Base-by-base conservation (phyloP, 2,888 invertebrate genomes). In the Linhomoeus sp. region DNA sequence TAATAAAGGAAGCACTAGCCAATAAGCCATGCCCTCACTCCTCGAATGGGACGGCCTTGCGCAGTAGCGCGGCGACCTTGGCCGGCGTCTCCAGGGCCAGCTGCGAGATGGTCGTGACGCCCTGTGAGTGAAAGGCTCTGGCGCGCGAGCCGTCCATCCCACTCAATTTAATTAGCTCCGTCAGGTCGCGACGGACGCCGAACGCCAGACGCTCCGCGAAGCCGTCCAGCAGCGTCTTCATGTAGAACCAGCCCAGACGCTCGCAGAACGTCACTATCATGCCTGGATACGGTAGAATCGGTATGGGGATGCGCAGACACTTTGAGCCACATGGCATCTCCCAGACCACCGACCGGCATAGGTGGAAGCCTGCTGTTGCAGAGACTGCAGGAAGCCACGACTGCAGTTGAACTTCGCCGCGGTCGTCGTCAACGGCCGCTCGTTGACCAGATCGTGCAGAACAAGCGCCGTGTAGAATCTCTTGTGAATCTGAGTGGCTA, bases 191-290 rank as follows among this genome's bases (percentile, higher is more conserved):
- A 61, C 84, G 81, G 41, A 94, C 80, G 20, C 58, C 94, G 66
- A 94, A 92, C 59, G 84, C 83, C 39, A 97, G 72, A 19, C 94
- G 77, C 58, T 81, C 80, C 70, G 92, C 87, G 67, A 97, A 92
- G 67, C 90, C 85, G 0, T 80, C 77, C 39, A 97, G 75, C 38
- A 97, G 72, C 53, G 86, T 71, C 65, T 88, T 82, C 60, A 97
- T 73, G 63, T 80, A 83, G 53, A 76, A 76, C 92, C 94, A 97
- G 24, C 88, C 85, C 15, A 97, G 70, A 46, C 86, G 79, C 52
- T 76, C 77, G 66, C 90, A 87, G 70, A 97, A 94, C n/a, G 83
- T 78, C 2, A 88, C 86, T 1, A 94, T 83, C 81, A 92, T 92
- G 47, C 88, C 90, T 81, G 55, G 55, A 58, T 53, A 50, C 45